A percentile compares a stretch with the other conserved stretches of the same genome.
Conservation (phyloP, 2,888 invertebrate genomes). For the Perithous albicinctus region DNA sequence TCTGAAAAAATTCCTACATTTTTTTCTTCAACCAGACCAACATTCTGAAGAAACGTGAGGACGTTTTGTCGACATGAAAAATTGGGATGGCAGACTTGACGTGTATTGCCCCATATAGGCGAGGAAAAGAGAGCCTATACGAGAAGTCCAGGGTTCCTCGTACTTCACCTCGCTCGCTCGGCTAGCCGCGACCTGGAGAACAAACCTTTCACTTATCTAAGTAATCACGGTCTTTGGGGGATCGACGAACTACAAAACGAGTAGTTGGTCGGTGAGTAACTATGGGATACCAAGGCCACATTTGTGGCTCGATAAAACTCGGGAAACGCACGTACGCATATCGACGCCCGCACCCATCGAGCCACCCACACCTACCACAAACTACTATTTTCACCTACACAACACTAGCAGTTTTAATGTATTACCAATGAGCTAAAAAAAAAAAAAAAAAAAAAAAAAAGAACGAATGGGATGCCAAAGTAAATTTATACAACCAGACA, state of each 20-base stretch:
- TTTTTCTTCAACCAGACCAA: too few relatives aligned
- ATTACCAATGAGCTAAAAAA: slow-evolving; percentile 5
- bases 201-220: slow-evolving; percentile 44
- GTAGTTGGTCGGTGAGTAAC: slow-evolving; percentile 80
- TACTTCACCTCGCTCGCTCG: neutral
- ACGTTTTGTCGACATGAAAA: too few relatives aligned
- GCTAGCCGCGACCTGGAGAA: slow-evolving; percentile 8
- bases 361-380: slow-evolving; percentile 10
- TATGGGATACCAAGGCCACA: slow-evolving; percentile 79
- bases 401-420: neutral
- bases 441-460: too few relatives aligned
- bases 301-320: slow-evolving; percentile 76
- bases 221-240: slow-evolving; percentile 34
- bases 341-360: slow-evolving; percentile 9
- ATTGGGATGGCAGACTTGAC: too few relatives aligned
- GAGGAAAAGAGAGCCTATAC: neutral
- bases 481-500: neutral
- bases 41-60: too few relatives aligned
- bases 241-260: slow-evolving; percentile 27
- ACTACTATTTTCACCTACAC: neutral
- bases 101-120: too few relatives aligned
- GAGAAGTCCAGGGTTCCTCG: slow-evolving; percentile 12
- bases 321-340: slow-evolving; percentile 27
- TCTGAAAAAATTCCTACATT: too few relatives aligned
- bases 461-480: too few relatives aligned